phyloP scores from a whole-genome alignment of 2,888 invertebrate species.

The Brachypalpus laphriformis region DNA sequence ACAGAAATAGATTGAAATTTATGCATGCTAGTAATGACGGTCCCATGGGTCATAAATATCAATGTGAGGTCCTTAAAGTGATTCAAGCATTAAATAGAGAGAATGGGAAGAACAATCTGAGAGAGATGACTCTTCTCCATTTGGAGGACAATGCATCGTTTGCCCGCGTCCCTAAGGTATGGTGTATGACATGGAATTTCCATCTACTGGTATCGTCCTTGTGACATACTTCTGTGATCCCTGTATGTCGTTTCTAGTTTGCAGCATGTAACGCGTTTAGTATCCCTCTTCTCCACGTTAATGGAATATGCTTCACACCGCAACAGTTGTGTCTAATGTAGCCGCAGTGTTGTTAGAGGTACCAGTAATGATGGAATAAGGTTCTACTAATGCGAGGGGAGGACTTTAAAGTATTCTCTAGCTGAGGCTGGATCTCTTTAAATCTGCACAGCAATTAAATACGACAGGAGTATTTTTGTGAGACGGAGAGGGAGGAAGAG shows the following conservation, averaged over 20 bases:
- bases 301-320: slow-evolving; percentile 45
- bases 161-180: slow-evolving; percentile 1
- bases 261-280: neutral
- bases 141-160: slow-evolving; percentile 14
- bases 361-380: slow-evolving; percentile 11
- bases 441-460: slow-evolving; percentile 17
- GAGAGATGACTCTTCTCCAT: neutral
- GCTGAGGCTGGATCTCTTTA: neutral
- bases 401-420: neutral
- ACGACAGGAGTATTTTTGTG: neutral
- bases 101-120: neutral
- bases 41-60: slow-evolving; percentile 53
- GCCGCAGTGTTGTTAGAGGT: slow-evolving; percentile 28
- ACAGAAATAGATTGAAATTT: slow-evolving; percentile 54
- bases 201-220: slow-evolving; percentile 29
- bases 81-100: slow-evolving; percentile 11
- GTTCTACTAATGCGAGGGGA: neutral
- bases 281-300: slow-evolving; percentile 9
- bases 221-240: neutral
- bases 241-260: neutral
- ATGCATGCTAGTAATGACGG: slow-evolving; percentile 50
- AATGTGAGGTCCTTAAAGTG: slow-evolving; percentile 33
- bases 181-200: slow-evolving; percentile 36
- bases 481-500: neutral
- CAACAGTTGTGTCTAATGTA: slow-evolving; percentile 53